Percentiles rank a stretch among this genome's conserved stretches.
These are phyloP conservation scores for Balanococcus diminutus DNA, from an alignment of 2,888 invertebrate genomes.

Conservation along the genomic window DNA sequence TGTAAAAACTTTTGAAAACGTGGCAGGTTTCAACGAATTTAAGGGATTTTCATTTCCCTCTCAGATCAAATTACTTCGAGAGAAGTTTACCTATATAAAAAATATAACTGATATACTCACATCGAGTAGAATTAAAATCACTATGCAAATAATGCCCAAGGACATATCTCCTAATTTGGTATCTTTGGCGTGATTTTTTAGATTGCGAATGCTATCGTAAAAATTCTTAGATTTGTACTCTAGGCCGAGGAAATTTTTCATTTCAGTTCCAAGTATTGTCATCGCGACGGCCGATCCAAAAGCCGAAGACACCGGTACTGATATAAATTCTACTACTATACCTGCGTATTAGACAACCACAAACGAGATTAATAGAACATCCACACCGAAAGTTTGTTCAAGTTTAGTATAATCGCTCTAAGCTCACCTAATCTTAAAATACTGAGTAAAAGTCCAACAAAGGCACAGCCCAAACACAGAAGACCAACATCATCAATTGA, in stretches of 20 bases:
- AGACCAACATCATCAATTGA: constrained; percentile 76
- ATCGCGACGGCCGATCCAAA: constrained; percentile 84
- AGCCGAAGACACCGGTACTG: constrained; percentile 79
- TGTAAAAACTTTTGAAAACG: no score
- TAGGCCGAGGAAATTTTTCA: constrained; percentile 76
- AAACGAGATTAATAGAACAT: not conserved
- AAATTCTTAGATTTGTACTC: constrained; percentile 71
- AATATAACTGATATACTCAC: constrained; percentile 63
- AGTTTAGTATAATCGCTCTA: not conserved
- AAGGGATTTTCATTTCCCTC: no score
- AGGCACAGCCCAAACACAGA: constrained; percentile 77
- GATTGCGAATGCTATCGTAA: constrained; percentile 67
- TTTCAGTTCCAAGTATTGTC: constrained; percentile 76
- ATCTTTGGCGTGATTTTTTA: constrained; percentile 64
- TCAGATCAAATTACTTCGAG: no score
- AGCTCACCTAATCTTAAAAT: constrained; percentile 75
- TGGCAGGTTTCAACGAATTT: no score
- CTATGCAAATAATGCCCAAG: constrained; percentile 71
- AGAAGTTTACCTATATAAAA: not conserved
- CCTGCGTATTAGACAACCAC: constrained; percentile 65
- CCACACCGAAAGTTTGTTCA: not conserved
- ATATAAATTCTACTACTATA: constrained; percentile 83
- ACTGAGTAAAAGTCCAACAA: constrained; percentile 80
- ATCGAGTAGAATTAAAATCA: constrained; percentile 70
- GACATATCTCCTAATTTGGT: constrained; percentile 69